Evolutionary conservation across 2,113 vertebrate species (phyloP).

Genomic region (Chamaetylas fuelleborni): DNA sequence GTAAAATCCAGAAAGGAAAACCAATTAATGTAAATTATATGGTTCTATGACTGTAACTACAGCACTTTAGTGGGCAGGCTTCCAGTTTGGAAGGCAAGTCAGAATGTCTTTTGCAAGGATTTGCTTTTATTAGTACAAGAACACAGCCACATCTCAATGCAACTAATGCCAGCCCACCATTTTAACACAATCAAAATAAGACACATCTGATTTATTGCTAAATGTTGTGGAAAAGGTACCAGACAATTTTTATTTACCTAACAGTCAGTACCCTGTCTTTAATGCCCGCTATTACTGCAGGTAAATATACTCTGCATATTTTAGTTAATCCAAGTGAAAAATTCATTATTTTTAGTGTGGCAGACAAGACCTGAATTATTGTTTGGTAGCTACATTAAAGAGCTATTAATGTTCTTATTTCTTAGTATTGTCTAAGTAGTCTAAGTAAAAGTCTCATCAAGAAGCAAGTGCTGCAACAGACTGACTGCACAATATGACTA

Average conservation of each 20-base stretch:
- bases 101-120: neutral
- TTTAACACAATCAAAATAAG: neutral
- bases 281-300: neutral
- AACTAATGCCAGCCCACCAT: neutral
- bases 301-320: neutral
- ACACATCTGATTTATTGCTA: neutral
- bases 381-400: neutral
- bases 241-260: neutral
- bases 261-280: neutral
- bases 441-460: neutral
- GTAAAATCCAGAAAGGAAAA: constrained; percentile 12
- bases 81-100: neutral
- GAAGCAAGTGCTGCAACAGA: neutral
- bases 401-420: neutral
- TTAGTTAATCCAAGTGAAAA: neutral
- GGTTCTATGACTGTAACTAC: neutral
- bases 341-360: accelerated
- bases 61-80: neutral
- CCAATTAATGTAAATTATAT: neutral
- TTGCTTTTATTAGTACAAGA: neutral
- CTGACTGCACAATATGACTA: constrained; percentile 45
- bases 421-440: neutral
- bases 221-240: neutral
- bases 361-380: neutral
- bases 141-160: neutral